These are phyloP conservation scores for Myanophis thanlyinensis DNA, from an alignment of 2,113 vertebrate species.

Conservation along the genomic window DNA sequence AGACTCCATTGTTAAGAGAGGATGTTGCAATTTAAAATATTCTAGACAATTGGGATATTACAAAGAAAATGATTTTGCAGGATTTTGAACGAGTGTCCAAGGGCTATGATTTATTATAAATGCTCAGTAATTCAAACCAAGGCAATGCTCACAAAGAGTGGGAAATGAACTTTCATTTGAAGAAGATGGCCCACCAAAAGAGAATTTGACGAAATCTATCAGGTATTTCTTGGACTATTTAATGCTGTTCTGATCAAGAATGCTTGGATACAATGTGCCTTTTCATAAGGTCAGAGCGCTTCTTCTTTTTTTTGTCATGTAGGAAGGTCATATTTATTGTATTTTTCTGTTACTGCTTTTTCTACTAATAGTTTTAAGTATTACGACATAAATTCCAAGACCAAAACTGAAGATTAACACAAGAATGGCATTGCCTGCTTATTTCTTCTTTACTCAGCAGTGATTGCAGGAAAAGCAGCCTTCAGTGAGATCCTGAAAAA, in stretches of 20 bases:
- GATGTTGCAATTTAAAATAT: not conserved
- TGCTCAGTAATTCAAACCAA: not conserved
- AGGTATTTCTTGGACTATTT: not conserved
- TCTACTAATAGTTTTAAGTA: not conserved
- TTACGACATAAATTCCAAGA: not conserved
- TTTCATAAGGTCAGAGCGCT: not conserved
- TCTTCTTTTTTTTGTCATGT: not conserved
- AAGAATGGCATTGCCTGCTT: not conserved
- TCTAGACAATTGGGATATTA: not conserved
- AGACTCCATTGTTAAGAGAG: not conserved
- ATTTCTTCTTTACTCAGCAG: not conserved
- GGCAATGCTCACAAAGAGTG: not conserved
- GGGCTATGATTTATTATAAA: not conserved
- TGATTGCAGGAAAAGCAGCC: not conserved
- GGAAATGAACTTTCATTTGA: not conserved
- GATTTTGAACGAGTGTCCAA: not conserved
- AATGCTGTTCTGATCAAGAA: not conserved
- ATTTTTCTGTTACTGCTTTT: not conserved
- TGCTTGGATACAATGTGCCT: not conserved
- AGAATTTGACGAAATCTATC: not conserved
- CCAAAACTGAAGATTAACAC: not conserved
- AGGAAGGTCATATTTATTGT: not conserved
- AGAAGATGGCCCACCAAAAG: not conserved
- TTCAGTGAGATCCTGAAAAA: not conserved
- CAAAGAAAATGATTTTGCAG: not conserved